A percentile compares a stretch with the other conserved stretches of the same genome.
phyloP scores from a whole-genome alignment of 2,797 vertebrate species.

The Menidia menidia region DNA sequence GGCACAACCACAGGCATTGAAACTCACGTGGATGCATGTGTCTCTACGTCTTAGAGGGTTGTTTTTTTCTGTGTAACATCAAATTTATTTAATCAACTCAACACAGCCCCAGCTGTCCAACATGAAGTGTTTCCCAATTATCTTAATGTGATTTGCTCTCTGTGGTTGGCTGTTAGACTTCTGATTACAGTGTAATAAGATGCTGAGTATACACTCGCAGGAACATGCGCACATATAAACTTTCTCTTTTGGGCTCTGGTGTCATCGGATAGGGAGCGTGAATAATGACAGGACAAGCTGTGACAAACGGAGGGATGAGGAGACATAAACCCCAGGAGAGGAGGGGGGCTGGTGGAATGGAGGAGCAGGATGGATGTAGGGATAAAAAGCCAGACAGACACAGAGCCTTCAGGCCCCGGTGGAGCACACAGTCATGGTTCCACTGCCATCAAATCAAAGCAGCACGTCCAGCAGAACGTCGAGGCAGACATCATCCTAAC shows the following conservation, averaged over 20 bases:
- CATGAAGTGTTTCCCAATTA: conserved; percentile 79
- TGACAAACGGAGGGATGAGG: conserved; percentile 47
- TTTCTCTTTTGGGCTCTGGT: conserved; percentile 45
- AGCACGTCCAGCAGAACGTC: conserved; percentile 48
- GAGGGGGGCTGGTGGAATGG: conserved; percentile 47
- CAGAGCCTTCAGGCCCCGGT: conserved; percentile 47
- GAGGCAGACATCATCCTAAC: conserved; percentile 64
- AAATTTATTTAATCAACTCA: conserved; percentile 77
- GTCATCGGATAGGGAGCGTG: conserved; percentile 60
- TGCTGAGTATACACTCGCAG: conserved; percentile 36
- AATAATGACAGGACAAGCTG: conserved; percentile 71
- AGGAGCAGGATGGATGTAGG: conserved; percentile 55
- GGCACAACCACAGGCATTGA: conserved; percentile 6
- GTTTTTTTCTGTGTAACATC: conserved; percentile 66
- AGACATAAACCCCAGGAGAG: conserved; percentile 61
- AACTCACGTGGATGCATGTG: conserved; percentile 2
- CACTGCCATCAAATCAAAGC: conserved; percentile 64
- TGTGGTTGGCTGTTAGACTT: conserved; percentile 62
- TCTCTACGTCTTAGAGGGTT: conserved; percentile 30
- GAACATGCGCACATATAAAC: conserved; percentile 10
- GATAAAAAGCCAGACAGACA: conserved; percentile 67
- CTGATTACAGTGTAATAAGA: conserved; percentile 73
- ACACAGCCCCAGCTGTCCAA: conserved; percentile 74
- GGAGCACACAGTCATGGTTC: conserved; percentile 41
- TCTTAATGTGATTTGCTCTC: conserved; percentile 78